Conservation (phyloP, 1,140 invertebrate species). For the Tetranychus urticae region DNA sequence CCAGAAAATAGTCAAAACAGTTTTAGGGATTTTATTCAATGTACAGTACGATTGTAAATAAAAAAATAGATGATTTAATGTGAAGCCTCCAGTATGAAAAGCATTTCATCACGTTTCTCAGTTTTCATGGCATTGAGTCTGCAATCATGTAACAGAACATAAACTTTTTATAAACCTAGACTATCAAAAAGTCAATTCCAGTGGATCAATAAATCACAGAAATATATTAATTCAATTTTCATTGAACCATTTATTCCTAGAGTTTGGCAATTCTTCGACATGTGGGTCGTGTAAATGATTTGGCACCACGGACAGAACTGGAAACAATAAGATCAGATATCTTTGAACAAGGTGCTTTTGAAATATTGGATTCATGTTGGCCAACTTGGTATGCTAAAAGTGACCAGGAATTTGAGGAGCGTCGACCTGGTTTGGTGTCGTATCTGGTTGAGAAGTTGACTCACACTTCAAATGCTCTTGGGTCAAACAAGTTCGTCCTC, state of each 20-base stretch:
- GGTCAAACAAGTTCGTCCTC: slow-evolving; percentile 21
- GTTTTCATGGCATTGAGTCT: no score
- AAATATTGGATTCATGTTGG: neutral
- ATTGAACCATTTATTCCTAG: neutral
- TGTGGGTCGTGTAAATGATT: slow-evolving; percentile 19
- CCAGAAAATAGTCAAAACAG: neutral
- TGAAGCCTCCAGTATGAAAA: neutral
- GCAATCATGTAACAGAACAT: no score
- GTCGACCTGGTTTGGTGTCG: neutral
- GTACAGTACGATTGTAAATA: neutral
- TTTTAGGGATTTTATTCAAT: neutral
- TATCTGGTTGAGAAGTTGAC: neutral
- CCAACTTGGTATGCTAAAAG: neutral
- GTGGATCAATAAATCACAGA: neutral
- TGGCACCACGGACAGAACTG: slow-evolving; percentile 19
- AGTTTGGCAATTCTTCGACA: slow-evolving; percentile 25
- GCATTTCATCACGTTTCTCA: no score
- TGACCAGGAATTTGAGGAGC: neutral
- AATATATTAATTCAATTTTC: neutral
- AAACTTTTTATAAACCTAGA: no score
- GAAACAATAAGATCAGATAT: slow-evolving; percentile 24
- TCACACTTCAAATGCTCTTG: neutral
- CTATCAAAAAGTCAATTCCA: neutral
- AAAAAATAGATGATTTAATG: neutral
- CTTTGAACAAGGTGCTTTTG: slow-evolving; percentile 17